Evolutionary conservation across 1,140 invertebrate species (phyloP).

Genomic region (Drosophila pallidifrons): DNA sequence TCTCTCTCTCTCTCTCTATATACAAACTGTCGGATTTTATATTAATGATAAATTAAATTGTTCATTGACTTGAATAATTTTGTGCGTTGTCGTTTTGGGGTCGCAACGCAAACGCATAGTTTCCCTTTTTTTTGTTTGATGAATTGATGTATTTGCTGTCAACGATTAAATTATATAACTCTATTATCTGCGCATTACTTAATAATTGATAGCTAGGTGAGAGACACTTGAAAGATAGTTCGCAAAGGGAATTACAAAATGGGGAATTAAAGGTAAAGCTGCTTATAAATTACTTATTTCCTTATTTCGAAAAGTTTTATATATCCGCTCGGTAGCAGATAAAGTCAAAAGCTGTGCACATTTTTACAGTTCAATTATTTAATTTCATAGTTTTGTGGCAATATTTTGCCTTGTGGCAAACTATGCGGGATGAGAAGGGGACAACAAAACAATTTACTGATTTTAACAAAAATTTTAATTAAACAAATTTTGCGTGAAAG

Average conservation of each 20-base stretch:
- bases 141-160: constrained; percentile 69
- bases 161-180: constrained; percentile 68
- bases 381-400: constrained; percentile 39
- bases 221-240: constrained; percentile 34
- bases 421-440: constrained; percentile 33
- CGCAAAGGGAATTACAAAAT: constrained; percentile 2
- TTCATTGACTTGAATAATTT: constrained; percentile 84
- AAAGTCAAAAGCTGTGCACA: not conserved
- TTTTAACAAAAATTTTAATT: constrained; percentile 83
- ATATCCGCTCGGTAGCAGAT: constrained; percentile 7
- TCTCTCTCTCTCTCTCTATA: constrained; percentile 5
- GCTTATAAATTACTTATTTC: constrained; percentile 1
- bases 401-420: constrained; percentile 41
- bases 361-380: constrained; percentile 47
- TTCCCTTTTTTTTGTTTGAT: constrained; percentile 51
- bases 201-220: constrained; percentile 65
- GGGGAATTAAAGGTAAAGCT: not conserved
- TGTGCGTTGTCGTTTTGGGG: constrained; percentile 71
- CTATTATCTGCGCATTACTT: constrained; percentile 72
- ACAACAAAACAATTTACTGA: constrained; percentile 80
- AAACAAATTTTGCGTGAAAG: constrained; percentile 81
- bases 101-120: constrained; percentile 54
- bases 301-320: constrained; percentile 6
- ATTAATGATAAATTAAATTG: constrained; percentile 84
- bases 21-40: constrained; percentile 77